These are phyloP conservation scores for Schizopygopsis pylzovi DNA, from an alignment of 2,797 vertebrate species.

Conservation along the genomic window DNA sequence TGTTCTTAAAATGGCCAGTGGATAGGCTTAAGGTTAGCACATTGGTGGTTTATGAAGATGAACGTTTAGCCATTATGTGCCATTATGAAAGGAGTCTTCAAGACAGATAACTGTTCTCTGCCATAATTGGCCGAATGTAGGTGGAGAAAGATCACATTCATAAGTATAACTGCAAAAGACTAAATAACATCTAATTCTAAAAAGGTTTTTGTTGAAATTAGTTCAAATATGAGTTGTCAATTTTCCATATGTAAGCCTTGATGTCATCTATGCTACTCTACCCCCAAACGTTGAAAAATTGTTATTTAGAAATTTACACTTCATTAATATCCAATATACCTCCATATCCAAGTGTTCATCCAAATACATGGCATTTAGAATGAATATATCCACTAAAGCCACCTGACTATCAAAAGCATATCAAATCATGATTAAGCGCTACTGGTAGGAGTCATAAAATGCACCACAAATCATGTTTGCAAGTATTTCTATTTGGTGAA, in stretches of 20 bases:
- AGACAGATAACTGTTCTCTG: background rate
- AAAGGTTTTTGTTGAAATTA: no score
- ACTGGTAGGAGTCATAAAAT: background rate
- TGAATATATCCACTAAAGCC: background rate
- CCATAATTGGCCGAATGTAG: background rate
- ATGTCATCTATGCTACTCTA: background rate
- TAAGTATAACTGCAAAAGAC: background rate
- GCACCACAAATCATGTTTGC: background rate
- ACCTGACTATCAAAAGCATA: background rate
- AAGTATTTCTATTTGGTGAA: background rate
- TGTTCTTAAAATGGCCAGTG: slow-evolving; percentile 4
- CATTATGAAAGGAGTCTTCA: slow-evolving; percentile 10
- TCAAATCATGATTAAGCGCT: background rate
- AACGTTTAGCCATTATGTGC: background rate
- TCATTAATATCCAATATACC: background rate
- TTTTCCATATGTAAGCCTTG: background rate
- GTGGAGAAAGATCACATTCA: slow-evolving; percentile 2
- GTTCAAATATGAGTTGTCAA: background rate
- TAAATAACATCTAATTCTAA: background rate
- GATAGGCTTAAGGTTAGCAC: slow-evolving; percentile 18
- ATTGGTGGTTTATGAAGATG: slow-evolving; percentile 6
- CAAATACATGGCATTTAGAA: background rate
- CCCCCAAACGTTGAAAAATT: background rate
- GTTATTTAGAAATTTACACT: background rate
- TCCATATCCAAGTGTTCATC: background rate